Evolutionary conservation across 2,113 vertebrate genomes (phyloP), one percentile per base, ranked within the genome.

Genomic region (Indicator indicator): DNA sequence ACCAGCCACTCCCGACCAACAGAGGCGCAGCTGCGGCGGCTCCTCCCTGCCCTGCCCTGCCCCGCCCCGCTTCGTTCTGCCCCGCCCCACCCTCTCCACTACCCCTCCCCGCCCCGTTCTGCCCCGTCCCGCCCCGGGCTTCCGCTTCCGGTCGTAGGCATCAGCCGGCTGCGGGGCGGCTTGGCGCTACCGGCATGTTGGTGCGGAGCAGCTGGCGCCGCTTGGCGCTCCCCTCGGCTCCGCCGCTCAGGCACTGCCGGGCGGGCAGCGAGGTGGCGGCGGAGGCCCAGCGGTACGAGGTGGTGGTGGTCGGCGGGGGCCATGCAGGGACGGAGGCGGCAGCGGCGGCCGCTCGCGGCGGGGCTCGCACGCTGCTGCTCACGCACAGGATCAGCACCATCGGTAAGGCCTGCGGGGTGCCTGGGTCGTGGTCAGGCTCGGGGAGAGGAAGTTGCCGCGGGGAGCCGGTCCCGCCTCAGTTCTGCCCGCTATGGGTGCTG

Each of bases 301-400:
- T 99, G 90, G 96, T 99, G 3, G 98, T 99, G 40, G 98, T 99
- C 69, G 99, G 99, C 2, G 99, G 99, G 1, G 99, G 99, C 30
- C 99, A 99, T 3, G 99, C 99, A 0, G 99, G 99, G 30, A 98
- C 98, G 0, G 99, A 99, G 94, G 99, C 99, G 2, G 99, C 98
- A 0, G 98, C 99, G 0, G 99, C 99, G 1, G 98, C 99, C 2
- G 98, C 99, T 32, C 97, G 99, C 40, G 96, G 98, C 30, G 99
- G 99, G 21, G 98, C 98, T 24, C 95, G 97, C 50, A 99, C 99
- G 0, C 97, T 99, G 83, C 97, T 99, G 21, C 94, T 99, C 87
- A 99, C 99, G 9, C 99, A 99, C 96, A 98, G 97, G 82, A 97
- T 98, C 71, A 88, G 96, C 55, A 98, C 98, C 21, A 98, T 99